phyloP scores from a whole-genome alignment of 2,888 invertebrate genomes.

The Atrina japonica region DNA sequence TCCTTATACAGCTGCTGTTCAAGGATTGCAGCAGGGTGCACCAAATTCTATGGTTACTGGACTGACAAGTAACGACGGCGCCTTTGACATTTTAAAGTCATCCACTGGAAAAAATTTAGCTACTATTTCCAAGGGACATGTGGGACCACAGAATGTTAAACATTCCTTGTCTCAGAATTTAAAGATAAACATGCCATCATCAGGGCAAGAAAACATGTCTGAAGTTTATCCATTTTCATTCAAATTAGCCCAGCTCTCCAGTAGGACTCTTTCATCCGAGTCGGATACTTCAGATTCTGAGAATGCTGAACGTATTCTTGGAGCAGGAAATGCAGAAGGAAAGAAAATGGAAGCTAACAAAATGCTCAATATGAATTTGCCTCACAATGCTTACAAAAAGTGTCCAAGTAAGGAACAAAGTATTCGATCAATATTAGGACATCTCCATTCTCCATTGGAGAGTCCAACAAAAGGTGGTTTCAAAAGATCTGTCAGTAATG shows the following conservation, averaged over 20 bases:
- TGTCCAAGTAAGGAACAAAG: background rate
- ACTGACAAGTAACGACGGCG: constrained; percentile 19
- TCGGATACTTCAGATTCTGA: background rate
- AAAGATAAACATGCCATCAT: background rate
- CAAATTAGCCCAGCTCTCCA: constrained; percentile 56
- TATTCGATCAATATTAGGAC: constrained; percentile 18
- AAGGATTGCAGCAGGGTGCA: constrained; percentile 26
- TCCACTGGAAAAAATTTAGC: background rate
- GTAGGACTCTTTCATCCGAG: constrained; percentile 34
- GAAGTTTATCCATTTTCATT: constrained; percentile 47
- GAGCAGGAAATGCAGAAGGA: too few species aligned
- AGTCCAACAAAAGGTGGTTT: background rate
- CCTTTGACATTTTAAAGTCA: background rate
- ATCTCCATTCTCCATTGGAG: constrained; percentile 16
- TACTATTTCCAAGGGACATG: background rate
- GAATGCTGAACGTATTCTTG: too few species aligned
- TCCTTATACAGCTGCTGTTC: constrained; percentile 31
- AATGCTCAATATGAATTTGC: too few species aligned
- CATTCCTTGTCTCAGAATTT: background rate
- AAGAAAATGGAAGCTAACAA: too few species aligned
- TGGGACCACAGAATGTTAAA: background rate
- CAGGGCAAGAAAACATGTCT: too few species aligned
- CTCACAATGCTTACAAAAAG: background rate
- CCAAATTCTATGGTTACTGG: too few species aligned
- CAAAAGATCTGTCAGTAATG: background rate